Evolutionary conservation across 2,888 invertebrate species (phyloP), one percentile per base, ranked within the genome.

Genomic region (Scelioninae gen. 1): DNA sequence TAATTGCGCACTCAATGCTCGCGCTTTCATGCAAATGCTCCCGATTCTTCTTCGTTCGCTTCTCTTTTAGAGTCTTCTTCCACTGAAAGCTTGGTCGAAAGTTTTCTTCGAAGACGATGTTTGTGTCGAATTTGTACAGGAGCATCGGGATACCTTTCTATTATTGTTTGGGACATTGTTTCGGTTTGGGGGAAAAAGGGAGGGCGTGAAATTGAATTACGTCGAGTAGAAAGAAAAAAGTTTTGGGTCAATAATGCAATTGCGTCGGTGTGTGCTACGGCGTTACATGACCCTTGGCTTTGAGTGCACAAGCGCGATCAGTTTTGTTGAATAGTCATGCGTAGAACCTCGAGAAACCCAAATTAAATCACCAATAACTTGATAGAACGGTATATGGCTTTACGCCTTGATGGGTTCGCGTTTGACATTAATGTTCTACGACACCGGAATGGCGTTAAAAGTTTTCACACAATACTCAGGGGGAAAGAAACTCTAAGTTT

Each of bases 21-120:
- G 83, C 83, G 84, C 86, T 84, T 86, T 85, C 40, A 69, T 75
- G 69, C 75, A 81, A 76, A 76, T 71, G 81, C 47, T 29, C 29
- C 13, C 75, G 69, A 74, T 80, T 68, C 69, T 81, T 63, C 63
- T 72, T 62, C 71, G 13, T 65, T 13, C 58, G 34, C 51, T 51
- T 51, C 47, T 68, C 47, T 68, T 68, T 49, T 38, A 53, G 38
- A 29, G 16, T 47, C 53, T 65, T 72, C 72, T 45, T 58, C 23
- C 47, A 31, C 31, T 15, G 49, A n/a, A 9, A 8, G 47, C 16
- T 38, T 10, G 32, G 29, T 58, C 8, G 34, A 38, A 68, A 68
- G 55, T 34, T 80, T 72, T 51, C 16, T 11, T n/a, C 63, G 51
- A 71, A 71, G 65, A 71, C 56, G 75, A 71, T 65, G 69, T 75